Evolutionary conservation across 92 coral and sea anemone species (phyloP).

Genomic region (Phenganax marumi): DNA sequence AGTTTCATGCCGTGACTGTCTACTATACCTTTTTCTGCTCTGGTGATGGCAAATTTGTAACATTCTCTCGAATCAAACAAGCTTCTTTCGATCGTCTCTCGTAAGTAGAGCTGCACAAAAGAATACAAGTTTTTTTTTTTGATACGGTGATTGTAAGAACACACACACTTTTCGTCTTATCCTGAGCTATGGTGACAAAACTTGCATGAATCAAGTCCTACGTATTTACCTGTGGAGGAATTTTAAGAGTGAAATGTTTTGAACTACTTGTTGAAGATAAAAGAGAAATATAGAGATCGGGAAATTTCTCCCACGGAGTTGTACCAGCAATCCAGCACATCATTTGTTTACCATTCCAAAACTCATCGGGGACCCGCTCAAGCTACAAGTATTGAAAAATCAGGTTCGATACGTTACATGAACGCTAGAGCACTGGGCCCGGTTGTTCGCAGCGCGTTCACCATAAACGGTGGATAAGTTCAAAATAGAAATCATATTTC

Average conservation of each 20-base stretch:
- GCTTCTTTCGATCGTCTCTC: slow-evolving; percentile 97
- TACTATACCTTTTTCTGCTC: slow-evolving; percentile 85
- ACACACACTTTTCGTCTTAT: not conserved
- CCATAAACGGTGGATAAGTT: not conserved
- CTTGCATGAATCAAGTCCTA: not conserved
- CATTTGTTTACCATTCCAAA: slow-evolving; percentile 98
- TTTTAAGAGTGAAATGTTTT: slow-evolving; percentile 85
- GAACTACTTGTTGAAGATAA: slow-evolving; percentile 82
- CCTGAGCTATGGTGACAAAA: not conserved
- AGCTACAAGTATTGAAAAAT: slow-evolving; percentile 56
- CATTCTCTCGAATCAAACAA: slow-evolving; percentile 89
- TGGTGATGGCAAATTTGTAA: slow-evolving; percentile 95
- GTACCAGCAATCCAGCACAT: slow-evolving; percentile 99
- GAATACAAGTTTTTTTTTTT: not conserved
- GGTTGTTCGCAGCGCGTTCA: too few species aligned
- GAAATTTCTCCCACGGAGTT: slow-evolving; percentile 99
- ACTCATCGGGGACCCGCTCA: slow-evolving; percentile 94
- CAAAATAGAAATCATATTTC: too few species aligned
- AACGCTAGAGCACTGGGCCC: not conserved
- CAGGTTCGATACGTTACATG: not conserved
- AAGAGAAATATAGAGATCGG: slow-evolving; percentile 92
- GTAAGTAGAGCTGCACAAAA: slow-evolving; percentile 67
- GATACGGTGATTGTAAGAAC: not conserved
- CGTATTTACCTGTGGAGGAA: slow-evolving; percentile 88
- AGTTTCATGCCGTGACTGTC: not conserved